Evolutionary conservation across 2,113 vertebrate genomes (phyloP).

Genomic region (Acanthisitta chloris): DNA sequence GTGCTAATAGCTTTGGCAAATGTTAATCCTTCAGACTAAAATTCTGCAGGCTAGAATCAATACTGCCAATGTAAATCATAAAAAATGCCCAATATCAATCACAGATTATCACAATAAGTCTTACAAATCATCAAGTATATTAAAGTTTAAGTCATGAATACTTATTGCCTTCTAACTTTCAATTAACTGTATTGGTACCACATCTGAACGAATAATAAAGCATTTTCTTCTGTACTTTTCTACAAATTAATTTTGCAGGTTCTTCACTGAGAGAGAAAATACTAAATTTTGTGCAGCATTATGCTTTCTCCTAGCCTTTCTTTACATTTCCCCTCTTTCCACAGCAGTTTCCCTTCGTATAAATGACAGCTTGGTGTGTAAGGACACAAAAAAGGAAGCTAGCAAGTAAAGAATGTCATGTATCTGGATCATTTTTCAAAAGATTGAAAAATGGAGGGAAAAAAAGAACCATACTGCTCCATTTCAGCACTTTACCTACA

Average conservation of each 20-base stretch:
- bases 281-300: background rate
- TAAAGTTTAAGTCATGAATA: background rate
- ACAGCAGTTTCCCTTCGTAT: background rate
- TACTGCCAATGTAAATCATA: background rate
- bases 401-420: background rate
- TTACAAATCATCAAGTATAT: background rate
- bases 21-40: background rate
- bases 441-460: background rate
- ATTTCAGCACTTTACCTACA: background rate
- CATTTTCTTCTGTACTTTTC: background rate
- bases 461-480: background rate
- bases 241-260: background rate
- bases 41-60: background rate
- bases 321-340: background rate
- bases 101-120: background rate
- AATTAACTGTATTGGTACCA: background rate
- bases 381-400: background rate
- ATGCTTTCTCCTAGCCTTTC: background rate
- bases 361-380: background rate
- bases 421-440: background rate
- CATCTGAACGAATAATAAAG: background rate
- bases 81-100: background rate
- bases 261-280: background rate
- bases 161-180: background rate
- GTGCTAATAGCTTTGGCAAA: background rate